Evolutionary conservation across 2,113 vertebrate species (phyloP), one percentile per base, ranked within the genome.

Genomic region (Datnioides undecimradiatus): DNA sequence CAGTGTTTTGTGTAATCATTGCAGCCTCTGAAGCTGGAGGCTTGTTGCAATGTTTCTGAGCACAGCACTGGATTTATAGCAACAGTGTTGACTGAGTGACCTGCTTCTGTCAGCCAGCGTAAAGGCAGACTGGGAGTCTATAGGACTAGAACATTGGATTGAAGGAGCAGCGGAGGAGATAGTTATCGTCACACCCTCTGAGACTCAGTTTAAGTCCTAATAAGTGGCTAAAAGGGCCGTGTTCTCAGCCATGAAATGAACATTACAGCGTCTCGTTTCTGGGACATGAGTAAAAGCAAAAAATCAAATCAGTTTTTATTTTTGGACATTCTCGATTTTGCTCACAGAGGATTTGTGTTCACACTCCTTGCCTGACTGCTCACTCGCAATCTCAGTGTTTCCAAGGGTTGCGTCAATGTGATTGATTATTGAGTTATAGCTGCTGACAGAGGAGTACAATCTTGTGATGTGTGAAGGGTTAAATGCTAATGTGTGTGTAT

Each of bases 101-200:
- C 91, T 89, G 90, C 79, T 92, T 92, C 90, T 92, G 92, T 90
- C 89, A 90, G 67, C 73, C 73, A 40, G 77, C 29, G 83, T 88
- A 67, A 80, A 80, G 48, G 76, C 76, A 64, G 40, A 65, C 79
- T 72, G 67, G 29, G 72, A 73, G 49, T 68, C 19, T 58, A 38
- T 8, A 54, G 17, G 34, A 73, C 49, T 19, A 76, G 75, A 83
- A 78, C 85, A 82, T 67, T 68, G 79, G 79, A 73, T 73, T 52
- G 76, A 79, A 68, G 55, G 21, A 83, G 34, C 27, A 51, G 74
- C 21, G 16, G 70, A 83, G 65, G 59, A 79, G 77, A 85, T 86
- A 12, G 75, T 83, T 79, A 82, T 86, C 84, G 74, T 67, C 34
- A 23, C 80, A 66, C 46, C 76, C 68, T 90, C 76, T 25, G 51